Conservation (phyloP, 2,888 invertebrate species). For the Geophilus truncorum region DNA sequence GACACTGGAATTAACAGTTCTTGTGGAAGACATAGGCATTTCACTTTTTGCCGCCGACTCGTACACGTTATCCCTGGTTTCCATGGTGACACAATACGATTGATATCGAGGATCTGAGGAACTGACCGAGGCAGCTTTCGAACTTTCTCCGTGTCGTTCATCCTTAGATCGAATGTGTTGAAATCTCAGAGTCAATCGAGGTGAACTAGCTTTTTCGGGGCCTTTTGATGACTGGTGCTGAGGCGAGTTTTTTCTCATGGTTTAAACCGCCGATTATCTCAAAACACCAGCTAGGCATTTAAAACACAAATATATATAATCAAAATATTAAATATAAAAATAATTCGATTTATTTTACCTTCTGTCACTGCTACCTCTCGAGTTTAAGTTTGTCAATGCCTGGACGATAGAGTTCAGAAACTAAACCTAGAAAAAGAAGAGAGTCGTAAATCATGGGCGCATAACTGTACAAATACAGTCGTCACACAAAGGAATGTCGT, state of each 20-base stretch:
- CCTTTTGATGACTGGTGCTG: conserved; percentile 28
- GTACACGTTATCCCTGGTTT: conserved; percentile 35
- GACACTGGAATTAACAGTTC: conserved; percentile 35
- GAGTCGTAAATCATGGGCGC: no score
- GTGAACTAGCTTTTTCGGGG: conserved; percentile 29
- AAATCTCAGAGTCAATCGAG: conserved; percentile 31
- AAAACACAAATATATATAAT: no score
- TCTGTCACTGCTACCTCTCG: no score
- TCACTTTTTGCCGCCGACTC: conserved; percentile 34
- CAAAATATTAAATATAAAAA: no score
- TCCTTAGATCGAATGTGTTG: conserved; percentile 36
- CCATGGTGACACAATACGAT: conserved; percentile 39
- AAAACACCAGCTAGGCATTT: background rate
- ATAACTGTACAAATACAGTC: background rate
- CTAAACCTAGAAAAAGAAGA: no score
- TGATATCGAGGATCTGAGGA: conserved; percentile 40
- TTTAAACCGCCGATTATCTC: background rate
- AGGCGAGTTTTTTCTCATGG: conserved; percentile 29
- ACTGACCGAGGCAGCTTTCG: conserved; percentile 39
- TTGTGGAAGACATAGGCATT: conserved; percentile 38
- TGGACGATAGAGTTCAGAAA: no score
- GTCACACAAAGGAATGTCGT: background rate
- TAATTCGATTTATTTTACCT: no score
- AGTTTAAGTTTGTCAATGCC: no score
- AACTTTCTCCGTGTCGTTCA: conserved; percentile 37